A percentile compares a stretch with the other conserved stretches of the same genome.
Conservation (phyloP, 2,888 invertebrate species). For the Drosophila sordidapex region DNA sequence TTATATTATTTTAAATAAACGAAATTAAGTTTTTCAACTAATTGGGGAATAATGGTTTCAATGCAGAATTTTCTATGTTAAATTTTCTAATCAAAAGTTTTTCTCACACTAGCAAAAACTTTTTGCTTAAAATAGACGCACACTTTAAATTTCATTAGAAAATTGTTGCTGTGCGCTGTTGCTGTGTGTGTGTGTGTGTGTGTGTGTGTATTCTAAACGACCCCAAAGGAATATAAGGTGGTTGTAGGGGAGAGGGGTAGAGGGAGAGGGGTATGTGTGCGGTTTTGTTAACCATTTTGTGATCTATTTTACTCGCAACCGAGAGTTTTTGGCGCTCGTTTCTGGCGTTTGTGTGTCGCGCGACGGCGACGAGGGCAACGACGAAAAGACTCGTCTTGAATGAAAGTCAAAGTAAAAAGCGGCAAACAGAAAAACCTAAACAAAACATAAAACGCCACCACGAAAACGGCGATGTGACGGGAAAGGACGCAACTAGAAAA, state of each 20-base stretch:
- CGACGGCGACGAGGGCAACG: slow-evolving; percentile 39
- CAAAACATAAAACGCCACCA: slow-evolving; percentile 72
- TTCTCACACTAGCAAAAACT: neutral
- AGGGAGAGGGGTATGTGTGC: slow-evolving; percentile 6
- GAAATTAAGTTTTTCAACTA: neutral
- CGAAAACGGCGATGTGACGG: slow-evolving; percentile 32
- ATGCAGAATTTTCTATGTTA: neutral
- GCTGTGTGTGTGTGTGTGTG: slow-evolving; percentile 17
- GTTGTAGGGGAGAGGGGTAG: neutral
- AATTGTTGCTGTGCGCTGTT: slow-evolving; percentile 8
- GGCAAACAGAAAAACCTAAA: slow-evolving; percentile 80
- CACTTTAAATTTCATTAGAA: slow-evolving; percentile 73
- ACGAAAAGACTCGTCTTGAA: slow-evolving; percentile 78
- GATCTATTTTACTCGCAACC: slow-evolving; percentile 71
- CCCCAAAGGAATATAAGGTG: slow-evolving; percentile 24
- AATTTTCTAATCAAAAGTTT: slow-evolving; percentile 2
- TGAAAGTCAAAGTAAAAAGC: slow-evolving; percentile 84
- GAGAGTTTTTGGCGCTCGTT: slow-evolving; percentile 68
- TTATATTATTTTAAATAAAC: neutral
- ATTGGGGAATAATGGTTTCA: neutral
- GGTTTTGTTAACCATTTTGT: slow-evolving; percentile 76
- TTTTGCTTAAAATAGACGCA: slow-evolving; percentile 14
- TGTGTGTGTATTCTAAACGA: slow-evolving; percentile 50
- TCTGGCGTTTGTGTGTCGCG: slow-evolving; percentile 74
- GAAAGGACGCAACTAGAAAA: slow-evolving; percentile 49